phyloP scores from a whole-genome alignment of 2,888 invertebrate species.

The Arrhopalites spinosus region DNA sequence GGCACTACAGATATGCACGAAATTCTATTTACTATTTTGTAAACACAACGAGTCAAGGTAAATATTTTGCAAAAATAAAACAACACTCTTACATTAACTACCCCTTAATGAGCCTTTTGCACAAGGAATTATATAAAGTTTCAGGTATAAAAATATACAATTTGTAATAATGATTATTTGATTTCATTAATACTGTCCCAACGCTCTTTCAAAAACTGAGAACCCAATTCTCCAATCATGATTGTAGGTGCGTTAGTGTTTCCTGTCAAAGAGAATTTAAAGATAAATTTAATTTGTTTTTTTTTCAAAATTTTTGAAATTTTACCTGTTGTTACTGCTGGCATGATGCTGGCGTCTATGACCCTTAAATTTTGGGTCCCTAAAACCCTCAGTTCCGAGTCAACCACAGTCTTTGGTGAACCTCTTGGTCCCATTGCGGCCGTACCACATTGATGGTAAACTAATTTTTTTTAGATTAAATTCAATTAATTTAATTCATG shows the following conservation, averaged over 20 bases:
- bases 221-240: slow-evolving; percentile 46
- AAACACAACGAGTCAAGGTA: too few relatives aligned
- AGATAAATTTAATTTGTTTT: neutral
- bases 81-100: neutral
- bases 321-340: slow-evolving; percentile 37
- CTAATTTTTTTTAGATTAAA: too few relatives aligned
- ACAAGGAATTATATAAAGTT: neutral
- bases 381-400: slow-evolving; percentile 48
- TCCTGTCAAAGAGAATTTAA: neutral
- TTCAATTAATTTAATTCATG: too few relatives aligned
- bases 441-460: slow-evolving; percentile 49
- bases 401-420: too few relatives aligned
- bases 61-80: too few relatives aligned
- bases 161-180: neutral
- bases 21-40: too few relatives aligned
- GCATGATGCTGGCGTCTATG: slow-evolving; percentile 52
- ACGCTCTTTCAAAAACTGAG: slow-evolving; percentile 32
- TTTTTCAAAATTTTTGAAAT: neutral
- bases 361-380: slow-evolving; percentile 49
- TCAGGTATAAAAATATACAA: too few relatives aligned
- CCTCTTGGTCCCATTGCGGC: slow-evolving; percentile 51
- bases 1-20: too few relatives aligned
- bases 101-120: neutral
- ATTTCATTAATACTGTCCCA: slow-evolving; percentile 31
- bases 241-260: slow-evolving; percentile 41